phyloP scores from a whole-genome alignment of 1,140 invertebrate species.

The Drosophila sturtevanti region DNA sequence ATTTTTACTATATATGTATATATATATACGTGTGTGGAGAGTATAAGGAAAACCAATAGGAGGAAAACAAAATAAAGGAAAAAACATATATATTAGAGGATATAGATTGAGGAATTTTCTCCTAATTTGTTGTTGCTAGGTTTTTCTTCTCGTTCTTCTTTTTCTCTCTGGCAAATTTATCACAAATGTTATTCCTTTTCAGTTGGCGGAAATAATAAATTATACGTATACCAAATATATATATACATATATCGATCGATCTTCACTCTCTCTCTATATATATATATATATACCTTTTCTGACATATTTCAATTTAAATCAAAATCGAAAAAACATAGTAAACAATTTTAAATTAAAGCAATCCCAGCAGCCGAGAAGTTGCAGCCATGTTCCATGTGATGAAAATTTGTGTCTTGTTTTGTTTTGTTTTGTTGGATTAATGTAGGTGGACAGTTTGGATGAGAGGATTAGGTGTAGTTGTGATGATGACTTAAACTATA shows the following conservation, averaged over 20 bases:
- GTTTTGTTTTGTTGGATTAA: not conserved
- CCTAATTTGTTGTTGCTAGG: not conserved
- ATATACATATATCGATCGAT: not conserved
- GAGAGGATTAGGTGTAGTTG: no score
- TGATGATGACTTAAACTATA: slow-evolving; percentile 60
- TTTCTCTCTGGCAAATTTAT: slow-evolving; percentile 33
- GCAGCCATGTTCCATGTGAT: slow-evolving; percentile 25
- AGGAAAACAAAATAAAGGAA: slow-evolving; percentile 4
- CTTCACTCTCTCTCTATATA: no score
- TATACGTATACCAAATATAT: slow-evolving; percentile 28
- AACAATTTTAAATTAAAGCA: slow-evolving; percentile 13
- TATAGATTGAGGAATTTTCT: slow-evolving; percentile 31
- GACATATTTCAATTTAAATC: slow-evolving; percentile 3
- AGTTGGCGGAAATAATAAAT: slow-evolving; percentile 46
- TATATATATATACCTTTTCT: not conserved
- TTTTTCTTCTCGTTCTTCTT: slow-evolving; percentile 9
- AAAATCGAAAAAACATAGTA: slow-evolving; percentile 17
- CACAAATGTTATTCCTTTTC: slow-evolving; percentile 56
- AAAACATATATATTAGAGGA: no score
- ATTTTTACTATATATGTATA: slow-evolving; percentile 10
- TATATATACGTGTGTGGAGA: slow-evolving; percentile 40
- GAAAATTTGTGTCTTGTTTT: not conserved
- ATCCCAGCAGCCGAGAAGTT: not conserved
- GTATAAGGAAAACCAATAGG: slow-evolving; percentile 19
- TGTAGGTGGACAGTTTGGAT: slow-evolving; percentile 9